Conservation (phyloP, 2,113 vertebrate species). For the Poeciliopsis turrubarensis region DNA sequence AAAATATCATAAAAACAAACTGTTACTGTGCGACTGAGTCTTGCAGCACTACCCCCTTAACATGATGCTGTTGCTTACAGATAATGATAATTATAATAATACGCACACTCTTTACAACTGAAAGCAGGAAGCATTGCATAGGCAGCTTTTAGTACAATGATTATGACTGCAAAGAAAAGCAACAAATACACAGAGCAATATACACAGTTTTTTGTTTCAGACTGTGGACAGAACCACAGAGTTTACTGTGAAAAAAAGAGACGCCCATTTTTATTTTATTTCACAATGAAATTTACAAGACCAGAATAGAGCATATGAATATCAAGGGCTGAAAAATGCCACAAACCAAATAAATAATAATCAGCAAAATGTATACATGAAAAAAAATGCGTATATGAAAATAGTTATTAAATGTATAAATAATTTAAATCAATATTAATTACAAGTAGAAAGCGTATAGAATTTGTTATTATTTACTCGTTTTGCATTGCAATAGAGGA, state of each 20-base stretch:
- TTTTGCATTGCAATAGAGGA: too few species aligned
- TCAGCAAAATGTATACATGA: too few species aligned
- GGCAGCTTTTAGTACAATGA: constrained; percentile 36
- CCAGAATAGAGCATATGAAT: neutral
- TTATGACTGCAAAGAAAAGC: constrained; percentile 30
- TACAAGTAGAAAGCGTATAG: too few species aligned
- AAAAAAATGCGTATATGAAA: too few species aligned
- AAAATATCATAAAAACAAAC: constrained; percentile 13
- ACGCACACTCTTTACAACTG: constrained; percentile 2
- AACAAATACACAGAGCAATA: constrained; percentile 24
- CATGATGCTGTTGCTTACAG: constrained; percentile 11
- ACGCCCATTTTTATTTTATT: constrained; percentile 27
- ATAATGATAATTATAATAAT: constrained; percentile 13
- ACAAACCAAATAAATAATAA: neutral
- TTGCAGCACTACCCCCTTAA: neutral
- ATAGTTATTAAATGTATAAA: too few species aligned
- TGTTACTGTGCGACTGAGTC: constrained; percentile 10
- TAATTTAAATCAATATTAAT: too few species aligned
- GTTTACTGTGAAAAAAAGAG: constrained; percentile 1
- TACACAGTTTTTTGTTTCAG: constrained; percentile 27
- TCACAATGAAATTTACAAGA: constrained; percentile 4
- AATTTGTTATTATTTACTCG: too few species aligned
- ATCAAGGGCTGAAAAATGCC: neutral
- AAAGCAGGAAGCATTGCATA: constrained; percentile 42
- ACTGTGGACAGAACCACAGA: neutral